Percentiles rank a stretch among this genome's conserved stretches.
Evolutionary conservation across 2,888 invertebrate species (phyloP).

Genomic region (Ophioninae sp.): DNA sequence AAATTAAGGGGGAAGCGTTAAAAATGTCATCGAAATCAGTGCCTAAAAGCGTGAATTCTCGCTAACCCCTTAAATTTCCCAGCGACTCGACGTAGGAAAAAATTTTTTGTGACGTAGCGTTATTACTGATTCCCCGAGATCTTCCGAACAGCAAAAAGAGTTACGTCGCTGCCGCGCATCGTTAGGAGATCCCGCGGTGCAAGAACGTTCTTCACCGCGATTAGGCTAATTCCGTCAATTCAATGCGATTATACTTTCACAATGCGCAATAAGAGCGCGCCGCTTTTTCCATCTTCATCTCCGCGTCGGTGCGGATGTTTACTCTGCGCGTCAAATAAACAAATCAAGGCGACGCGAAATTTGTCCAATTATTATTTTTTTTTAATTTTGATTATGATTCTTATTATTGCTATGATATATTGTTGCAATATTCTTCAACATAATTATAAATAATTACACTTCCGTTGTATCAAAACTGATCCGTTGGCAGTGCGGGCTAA

Average conservation of each 20-base stretch:
- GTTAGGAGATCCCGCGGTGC: slow-evolving; percentile 39
- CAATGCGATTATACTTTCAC: slow-evolving; percentile 59
- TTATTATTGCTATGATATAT: too few species aligned
- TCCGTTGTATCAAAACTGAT: too few species aligned
- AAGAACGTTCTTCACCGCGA: slow-evolving; percentile 47
- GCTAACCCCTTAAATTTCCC: not conserved
- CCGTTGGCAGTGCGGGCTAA: too few species aligned
- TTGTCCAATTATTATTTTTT: too few species aligned
- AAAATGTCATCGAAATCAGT: too few species aligned
- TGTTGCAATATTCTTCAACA: too few species aligned
- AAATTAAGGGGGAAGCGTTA: too few species aligned
- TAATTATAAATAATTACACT: too few species aligned
- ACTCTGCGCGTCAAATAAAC: too few species aligned
- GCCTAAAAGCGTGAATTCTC: not conserved
- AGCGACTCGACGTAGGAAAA: not conserved
- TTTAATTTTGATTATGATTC: too few species aligned
- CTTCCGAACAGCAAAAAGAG: slow-evolving; percentile 35
- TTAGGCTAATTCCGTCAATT: slow-evolving; percentile 62
- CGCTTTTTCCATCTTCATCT: slow-evolving; percentile 35
- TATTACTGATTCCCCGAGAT: slow-evolving; percentile 3
- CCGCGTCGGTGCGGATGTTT: not conserved
- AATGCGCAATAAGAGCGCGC: slow-evolving; percentile 38
- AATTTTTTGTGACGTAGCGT: slow-evolving; percentile 17
- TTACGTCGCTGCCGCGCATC: slow-evolving; percentile 35
- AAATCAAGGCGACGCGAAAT: too few species aligned